These are phyloP conservation scores for Lepus americanus DNA, from an alignment of 2,113 vertebrate genomes.

Conservation along the genomic window DNA sequence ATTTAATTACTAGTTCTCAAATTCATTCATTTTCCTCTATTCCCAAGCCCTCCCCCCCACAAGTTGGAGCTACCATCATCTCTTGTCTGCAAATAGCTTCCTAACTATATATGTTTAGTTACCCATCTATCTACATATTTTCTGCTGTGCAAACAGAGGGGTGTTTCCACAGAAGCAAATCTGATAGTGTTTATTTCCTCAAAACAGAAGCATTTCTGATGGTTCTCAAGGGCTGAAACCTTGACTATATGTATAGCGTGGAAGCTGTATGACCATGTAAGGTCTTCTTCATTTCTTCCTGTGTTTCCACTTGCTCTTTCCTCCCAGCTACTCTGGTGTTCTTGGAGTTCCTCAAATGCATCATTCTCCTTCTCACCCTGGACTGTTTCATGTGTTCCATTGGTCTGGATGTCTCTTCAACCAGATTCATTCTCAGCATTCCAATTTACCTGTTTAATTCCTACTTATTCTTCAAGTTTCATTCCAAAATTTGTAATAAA, in stretches of 20 bases:
- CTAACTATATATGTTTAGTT: conserved; percentile 17
- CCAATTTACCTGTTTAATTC: conserved; percentile 30
- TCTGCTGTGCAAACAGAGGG: not conserved
- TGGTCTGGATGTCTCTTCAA: not conserved
- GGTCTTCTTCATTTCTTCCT: not conserved
- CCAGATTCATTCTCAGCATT: not conserved
- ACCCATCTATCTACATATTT: not conserved
- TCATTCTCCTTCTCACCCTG: not conserved
- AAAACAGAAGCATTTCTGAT: conserved; percentile 22
- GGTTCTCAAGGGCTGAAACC: not conserved
- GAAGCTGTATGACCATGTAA: not conserved
- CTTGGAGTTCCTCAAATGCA: conserved; percentile 15
- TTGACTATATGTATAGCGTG: no score
- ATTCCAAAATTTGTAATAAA: not conserved
- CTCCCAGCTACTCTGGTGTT: not conserved
- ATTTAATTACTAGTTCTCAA: conserved; percentile 22
- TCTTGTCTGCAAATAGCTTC: not conserved
- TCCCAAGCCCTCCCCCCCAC: not conserved
- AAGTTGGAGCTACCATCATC: not conserved
- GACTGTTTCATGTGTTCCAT: not conserved
- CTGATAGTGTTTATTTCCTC: conserved; percentile 35
- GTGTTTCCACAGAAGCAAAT: conserved; percentile 63
- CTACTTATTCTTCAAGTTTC: conserved; percentile 2
- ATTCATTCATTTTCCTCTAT: not conserved
- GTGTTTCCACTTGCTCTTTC: not conserved